Evolutionary conservation across 2,797 vertebrate genomes (phyloP).

Genomic region (Decapterus maruadsi): DNA sequence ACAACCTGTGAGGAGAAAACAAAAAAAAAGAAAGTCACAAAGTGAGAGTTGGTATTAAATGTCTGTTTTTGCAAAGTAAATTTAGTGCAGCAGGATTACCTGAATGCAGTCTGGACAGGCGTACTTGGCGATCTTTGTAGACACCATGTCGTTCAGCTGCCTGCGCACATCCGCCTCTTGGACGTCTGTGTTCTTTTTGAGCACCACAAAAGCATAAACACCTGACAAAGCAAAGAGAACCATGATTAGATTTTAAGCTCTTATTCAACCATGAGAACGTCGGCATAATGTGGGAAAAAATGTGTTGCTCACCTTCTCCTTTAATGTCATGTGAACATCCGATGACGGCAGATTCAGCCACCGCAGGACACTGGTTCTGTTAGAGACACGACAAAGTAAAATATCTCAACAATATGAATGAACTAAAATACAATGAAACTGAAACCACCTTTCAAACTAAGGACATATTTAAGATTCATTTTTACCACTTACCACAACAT

Average conservation of each 20-base stretch:
- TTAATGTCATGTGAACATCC: constrained; percentile 93
- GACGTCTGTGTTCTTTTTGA: constrained; percentile 84
- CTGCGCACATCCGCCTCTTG: constrained; percentile 75
- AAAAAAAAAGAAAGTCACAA: neutral
- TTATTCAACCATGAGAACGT: neutral
- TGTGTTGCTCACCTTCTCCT: constrained; percentile 89
- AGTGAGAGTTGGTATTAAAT: neutral
- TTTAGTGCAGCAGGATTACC: constrained; percentile 63
- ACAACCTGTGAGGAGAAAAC: constrained; percentile 77
- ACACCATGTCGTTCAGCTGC: constrained; percentile 88
- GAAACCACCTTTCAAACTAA: neutral
- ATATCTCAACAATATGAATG: neutral
- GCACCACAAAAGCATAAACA: constrained; percentile 93
- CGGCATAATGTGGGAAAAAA: neutral
- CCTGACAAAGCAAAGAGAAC: constrained; percentile 75
- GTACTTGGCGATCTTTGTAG: constrained; percentile 94
- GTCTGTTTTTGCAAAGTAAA: neutral
- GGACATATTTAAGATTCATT: neutral
- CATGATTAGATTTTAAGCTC: neutral
- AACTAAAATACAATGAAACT: neutral
- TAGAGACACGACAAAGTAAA: constrained; percentile 24
- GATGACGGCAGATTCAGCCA: constrained; percentile 94
- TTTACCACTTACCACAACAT: constrained; percentile 80
- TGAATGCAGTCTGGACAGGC: constrained; percentile 91
- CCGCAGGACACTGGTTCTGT: constrained; percentile 91